These are phyloP conservation scores for Dasyprocta punctata DNA, from an alignment of 2,113 vertebrate species.

Conservation along the genomic window DNA sequence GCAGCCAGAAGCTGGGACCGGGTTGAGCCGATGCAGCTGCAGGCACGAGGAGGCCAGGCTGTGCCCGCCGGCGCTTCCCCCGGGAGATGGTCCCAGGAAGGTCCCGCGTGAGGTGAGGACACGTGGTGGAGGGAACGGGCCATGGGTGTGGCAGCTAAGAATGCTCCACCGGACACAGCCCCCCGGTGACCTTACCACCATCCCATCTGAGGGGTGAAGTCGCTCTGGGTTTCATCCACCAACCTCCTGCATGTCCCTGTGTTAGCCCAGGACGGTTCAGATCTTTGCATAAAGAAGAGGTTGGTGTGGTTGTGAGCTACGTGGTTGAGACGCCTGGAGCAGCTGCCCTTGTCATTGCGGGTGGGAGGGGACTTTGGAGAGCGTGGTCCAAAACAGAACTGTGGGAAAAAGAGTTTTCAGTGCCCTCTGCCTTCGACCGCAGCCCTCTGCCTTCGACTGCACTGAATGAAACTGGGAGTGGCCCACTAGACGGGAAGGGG, in stretches of 20 bases:
- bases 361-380: background rate
- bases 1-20: background rate
- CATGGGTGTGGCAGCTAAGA: background rate
- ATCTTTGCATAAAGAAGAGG: background rate
- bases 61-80: background rate
- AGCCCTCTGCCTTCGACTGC: background rate
- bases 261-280: background rate
- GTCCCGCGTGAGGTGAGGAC: background rate
- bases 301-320: background rate
- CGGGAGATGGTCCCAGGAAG: background rate
- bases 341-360: background rate
- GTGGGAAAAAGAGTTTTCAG: background rate
- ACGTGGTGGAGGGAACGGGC: background rate
- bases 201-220: background rate
- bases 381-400: background rate
- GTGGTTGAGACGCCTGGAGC: background rate
- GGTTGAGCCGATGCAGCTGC: background rate
- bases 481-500: background rate
- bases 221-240: background rate
- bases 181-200: background rate
- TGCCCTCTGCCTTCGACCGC: background rate
- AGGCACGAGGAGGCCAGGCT: background rate
- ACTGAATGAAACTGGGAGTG: background rate
- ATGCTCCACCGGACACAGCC: background rate
- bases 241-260: background rate